These are phyloP conservation scores for Perccottus glenii DNA, from an alignment of 2,113 vertebrate genomes.

Conservation along the genomic window DNA sequence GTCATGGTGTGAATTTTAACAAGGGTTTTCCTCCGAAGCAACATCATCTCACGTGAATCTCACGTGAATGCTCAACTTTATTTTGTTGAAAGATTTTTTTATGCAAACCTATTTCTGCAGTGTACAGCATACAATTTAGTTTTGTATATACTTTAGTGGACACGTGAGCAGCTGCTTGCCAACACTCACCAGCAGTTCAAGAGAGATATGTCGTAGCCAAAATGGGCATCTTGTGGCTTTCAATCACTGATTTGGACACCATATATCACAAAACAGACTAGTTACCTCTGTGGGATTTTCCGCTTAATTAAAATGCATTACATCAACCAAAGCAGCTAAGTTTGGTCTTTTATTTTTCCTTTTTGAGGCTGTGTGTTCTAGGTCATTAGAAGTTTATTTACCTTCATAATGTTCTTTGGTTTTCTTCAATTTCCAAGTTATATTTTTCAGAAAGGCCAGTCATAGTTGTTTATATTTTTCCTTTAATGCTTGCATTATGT, in stretches of 20 bases:
- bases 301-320: conserved; percentile 3
- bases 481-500: background rate
- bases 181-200: conserved; percentile 8
- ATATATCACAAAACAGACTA: conserved; percentile 1
- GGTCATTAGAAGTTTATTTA: background rate
- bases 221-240: conserved; percentile 2
- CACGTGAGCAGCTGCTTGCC: background rate
- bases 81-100: background rate
- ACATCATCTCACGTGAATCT: background rate
- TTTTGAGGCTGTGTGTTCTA: background rate
- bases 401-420: conserved; percentile 5
- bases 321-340: background rate
- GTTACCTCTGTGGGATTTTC: conserved; percentile 9
- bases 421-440: conserved; percentile 1
- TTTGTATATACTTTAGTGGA: conserved; percentile 6
- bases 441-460: too few species aligned
- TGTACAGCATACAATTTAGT: background rate
- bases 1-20: conserved; percentile 48
- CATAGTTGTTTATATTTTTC: background rate
- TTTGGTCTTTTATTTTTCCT: background rate
- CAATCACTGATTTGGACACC: background rate
- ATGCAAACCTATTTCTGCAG: conserved; percentile 1
- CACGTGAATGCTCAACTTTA: background rate
- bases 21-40: conserved; percentile 9
- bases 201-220: background rate